phyloP scores from a whole-genome alignment of 2,113 vertebrate species.

The Columbina picui region DNA sequence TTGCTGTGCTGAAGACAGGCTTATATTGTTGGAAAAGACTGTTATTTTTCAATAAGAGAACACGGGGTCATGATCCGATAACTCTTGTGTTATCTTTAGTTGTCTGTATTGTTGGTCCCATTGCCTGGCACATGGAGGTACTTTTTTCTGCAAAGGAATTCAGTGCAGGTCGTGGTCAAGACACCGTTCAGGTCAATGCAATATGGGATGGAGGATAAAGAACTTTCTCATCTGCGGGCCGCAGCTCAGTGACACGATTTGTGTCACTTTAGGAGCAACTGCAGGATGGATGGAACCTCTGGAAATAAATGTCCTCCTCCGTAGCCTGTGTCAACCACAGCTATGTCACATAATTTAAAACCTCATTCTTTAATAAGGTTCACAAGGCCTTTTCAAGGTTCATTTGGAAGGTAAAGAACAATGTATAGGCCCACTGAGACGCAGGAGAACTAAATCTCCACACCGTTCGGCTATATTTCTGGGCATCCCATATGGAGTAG shows the following conservation, averaged over 20 bases:
- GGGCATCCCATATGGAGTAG: constrained; percentile 66
- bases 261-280: background rate
- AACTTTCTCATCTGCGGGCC: background rate
- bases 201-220: background rate
- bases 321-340: background rate
- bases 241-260: background rate
- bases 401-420: constrained; percentile 47
- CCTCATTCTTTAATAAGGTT: constrained; percentile 6
- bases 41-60: background rate
- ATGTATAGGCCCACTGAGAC: constrained; percentile 53
- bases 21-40: background rate
- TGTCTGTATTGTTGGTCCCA: accelerated
- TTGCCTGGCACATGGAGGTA: background rate
- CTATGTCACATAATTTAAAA: constrained; percentile 37
- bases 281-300: background rate
- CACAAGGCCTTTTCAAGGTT: constrained; percentile 63
- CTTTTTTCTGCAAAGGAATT: background rate
- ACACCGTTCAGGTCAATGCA: accelerated
- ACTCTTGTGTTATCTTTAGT: accelerated
- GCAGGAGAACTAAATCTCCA: constrained; percentile 21
- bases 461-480: constrained; percentile 49
- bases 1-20: background rate
- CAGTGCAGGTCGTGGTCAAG: accelerated
- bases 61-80: accelerated
- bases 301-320: constrained; percentile 12